A percentile compares a stretch with the other conserved stretches of the same genome.
phyloP scores from a whole-genome alignment of 2,113 vertebrate genomes.

The Trinectes maculatus region DNA sequence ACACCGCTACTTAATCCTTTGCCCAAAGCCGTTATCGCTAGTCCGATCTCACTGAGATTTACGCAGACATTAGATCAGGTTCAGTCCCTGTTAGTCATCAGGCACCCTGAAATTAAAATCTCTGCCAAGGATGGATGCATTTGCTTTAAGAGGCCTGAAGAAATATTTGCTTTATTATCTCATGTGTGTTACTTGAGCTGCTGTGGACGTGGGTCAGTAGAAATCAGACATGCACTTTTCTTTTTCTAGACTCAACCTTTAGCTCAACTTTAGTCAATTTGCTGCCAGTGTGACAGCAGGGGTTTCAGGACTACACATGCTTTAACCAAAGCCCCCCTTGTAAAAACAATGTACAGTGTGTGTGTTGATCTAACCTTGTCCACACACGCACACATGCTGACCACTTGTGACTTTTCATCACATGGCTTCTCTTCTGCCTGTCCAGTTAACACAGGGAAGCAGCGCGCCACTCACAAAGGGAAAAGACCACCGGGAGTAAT shows the following conservation, averaged over 20 bases:
- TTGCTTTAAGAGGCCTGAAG: too few species aligned
- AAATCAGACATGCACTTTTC: background rate
- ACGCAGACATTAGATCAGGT: background rate
- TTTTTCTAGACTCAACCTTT: background rate
- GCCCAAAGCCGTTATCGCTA: background rate
- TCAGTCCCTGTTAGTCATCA: background rate
- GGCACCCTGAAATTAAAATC: background rate
- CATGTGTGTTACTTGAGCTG: background rate
- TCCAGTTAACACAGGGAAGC: slow-evolving; percentile 36
- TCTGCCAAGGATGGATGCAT: too few species aligned
- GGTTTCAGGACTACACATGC: slow-evolving; percentile 5
- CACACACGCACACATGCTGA: slow-evolving; percentile 45
- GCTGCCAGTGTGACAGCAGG: background rate
- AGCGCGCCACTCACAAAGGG: slow-evolving; percentile 15
- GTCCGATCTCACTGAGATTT: background rate
- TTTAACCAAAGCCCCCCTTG: slow-evolving; percentile 33
- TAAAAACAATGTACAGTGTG: slow-evolving; percentile 7
- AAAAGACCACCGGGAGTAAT: slow-evolving; percentile 40
- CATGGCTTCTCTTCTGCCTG: slow-evolving; percentile 49
- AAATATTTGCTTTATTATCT: too few species aligned
- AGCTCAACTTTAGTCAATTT: background rate
- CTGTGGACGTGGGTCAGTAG: background rate
- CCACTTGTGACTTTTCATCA: slow-evolving; percentile 81
- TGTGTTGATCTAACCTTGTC: slow-evolving; percentile 40
- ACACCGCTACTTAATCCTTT: background rate